Conservation (phyloP, 2,113 vertebrate species). For the Paralichthys olivaceus region DNA sequence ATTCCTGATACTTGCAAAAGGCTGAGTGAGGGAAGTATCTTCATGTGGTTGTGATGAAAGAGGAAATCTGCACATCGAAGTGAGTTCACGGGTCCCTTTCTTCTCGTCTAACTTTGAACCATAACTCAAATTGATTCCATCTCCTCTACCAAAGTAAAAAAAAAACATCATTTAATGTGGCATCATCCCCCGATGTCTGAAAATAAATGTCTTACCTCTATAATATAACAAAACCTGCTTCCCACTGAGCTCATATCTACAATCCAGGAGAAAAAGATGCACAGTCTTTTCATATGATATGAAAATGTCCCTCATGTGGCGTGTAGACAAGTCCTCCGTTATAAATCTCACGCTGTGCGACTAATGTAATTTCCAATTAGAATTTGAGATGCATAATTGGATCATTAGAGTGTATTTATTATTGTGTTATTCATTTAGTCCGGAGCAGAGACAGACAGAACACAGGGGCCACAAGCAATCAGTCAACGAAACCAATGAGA, state of each 20-base stretch:
- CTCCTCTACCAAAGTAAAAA: conserved; percentile 3
- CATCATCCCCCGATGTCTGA: background rate
- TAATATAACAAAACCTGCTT: conserved; percentile 27
- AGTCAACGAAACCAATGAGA: background rate
- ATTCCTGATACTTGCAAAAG: background rate
- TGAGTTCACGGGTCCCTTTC: background rate
- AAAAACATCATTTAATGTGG: conserved; percentile 8
- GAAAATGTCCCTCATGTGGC: background rate
- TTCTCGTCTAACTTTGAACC: background rate
- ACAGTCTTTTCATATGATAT: background rate
- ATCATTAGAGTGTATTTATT: conserved; percentile 5
- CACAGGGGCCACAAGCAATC: conserved; percentile 3
- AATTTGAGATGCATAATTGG: conserved; percentile 2
- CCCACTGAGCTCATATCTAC: conserved; percentile 7
- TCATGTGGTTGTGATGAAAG: background rate
- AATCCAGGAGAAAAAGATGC: conserved; percentile 3
- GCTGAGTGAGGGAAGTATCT: background rate
- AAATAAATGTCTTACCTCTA: conserved; percentile 17
- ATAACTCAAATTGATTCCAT: conserved; percentile 23
- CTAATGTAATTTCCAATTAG: conserved; percentile 17
- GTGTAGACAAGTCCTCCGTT: background rate
- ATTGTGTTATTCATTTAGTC: conserved; percentile 18
- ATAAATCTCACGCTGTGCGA: conserved; percentile 6
- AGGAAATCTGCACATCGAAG: background rate
- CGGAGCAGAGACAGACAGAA: conserved; percentile 2